Evolutionary conservation across 2,888 invertebrate species (phyloP).

Genomic region (Lasioglossum villosulum): DNA sequence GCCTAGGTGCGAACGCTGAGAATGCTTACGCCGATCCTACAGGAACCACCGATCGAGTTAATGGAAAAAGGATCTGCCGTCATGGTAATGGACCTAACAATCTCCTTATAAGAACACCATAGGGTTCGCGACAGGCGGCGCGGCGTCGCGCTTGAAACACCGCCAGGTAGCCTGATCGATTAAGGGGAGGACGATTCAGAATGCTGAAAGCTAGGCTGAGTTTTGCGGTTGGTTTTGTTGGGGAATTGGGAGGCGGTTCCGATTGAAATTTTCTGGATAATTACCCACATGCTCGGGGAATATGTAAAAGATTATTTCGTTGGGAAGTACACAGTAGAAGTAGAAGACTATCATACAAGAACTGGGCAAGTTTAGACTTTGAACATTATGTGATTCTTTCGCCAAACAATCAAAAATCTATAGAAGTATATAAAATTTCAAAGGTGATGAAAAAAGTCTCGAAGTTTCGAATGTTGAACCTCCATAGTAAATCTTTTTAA

Average conservation of each 20-base stretch:
- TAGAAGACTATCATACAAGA: background rate
- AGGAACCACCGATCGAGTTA: background rate
- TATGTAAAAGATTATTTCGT: background rate
- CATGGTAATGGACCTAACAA: background rate
- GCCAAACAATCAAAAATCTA: too few relatives aligned
- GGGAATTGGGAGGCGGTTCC: background rate
- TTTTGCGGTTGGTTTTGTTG: background rate
- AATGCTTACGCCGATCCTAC: background rate
- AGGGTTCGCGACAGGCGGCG: background rate
- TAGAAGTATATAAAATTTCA: background rate
- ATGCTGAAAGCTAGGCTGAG: background rate
- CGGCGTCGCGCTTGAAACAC: background rate
- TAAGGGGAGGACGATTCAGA: background rate
- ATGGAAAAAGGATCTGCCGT: background rate
- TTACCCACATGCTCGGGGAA: background rate
- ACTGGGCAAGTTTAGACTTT: background rate
- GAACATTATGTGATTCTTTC: background rate
- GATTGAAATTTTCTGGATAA: background rate
- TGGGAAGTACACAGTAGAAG: background rate
- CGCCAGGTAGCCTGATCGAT: background rate
- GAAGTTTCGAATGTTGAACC: too few relatives aligned
- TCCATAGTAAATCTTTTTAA: too few relatives aligned
- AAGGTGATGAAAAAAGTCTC: too few relatives aligned
- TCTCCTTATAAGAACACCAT: background rate
- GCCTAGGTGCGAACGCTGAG: conserved; percentile 3